Conservation (phyloP, 2,113 vertebrate species). For the Cacatua alba region DNA sequence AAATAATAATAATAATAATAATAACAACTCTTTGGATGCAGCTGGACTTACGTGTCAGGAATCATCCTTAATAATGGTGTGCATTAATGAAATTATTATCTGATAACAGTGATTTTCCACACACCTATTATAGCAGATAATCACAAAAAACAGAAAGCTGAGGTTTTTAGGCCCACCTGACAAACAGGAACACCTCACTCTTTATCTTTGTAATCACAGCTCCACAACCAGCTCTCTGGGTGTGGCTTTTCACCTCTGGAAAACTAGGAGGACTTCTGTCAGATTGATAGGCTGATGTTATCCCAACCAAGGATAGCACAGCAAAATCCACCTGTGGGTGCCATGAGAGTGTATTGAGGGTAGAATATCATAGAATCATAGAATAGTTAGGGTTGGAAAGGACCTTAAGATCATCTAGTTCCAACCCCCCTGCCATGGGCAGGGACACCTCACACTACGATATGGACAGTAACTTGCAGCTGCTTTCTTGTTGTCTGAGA, state of each 20-base stretch:
- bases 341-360: neutral
- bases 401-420: too few relatives aligned
- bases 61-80: slow-evolving; percentile 27
- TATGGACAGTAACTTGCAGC: neutral
- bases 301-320: neutral
- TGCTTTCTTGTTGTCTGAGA: neutral
- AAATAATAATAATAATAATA: slow-evolving; percentile 11
- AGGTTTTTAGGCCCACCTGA: slow-evolving; percentile 14
- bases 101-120: slow-evolving; percentile 14
- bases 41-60: slow-evolving; percentile 15
- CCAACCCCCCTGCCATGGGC: too few relatives aligned
- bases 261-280: neutral
- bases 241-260: neutral
- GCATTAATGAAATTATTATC: neutral
- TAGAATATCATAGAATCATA: neutral
- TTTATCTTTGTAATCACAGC: neutral
- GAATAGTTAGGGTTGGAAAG: too few relatives aligned
- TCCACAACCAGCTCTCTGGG: neutral
- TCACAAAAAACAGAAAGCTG: neutral
- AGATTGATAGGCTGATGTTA: neutral
- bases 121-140: neutral
- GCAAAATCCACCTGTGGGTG: neutral
- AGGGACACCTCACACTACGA: too few relatives aligned
- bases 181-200: neutral
- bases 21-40: neutral